phyloP scores from a whole-genome alignment of 2,888 invertebrate species.

The Leptodirus hochenwartii region DNA sequence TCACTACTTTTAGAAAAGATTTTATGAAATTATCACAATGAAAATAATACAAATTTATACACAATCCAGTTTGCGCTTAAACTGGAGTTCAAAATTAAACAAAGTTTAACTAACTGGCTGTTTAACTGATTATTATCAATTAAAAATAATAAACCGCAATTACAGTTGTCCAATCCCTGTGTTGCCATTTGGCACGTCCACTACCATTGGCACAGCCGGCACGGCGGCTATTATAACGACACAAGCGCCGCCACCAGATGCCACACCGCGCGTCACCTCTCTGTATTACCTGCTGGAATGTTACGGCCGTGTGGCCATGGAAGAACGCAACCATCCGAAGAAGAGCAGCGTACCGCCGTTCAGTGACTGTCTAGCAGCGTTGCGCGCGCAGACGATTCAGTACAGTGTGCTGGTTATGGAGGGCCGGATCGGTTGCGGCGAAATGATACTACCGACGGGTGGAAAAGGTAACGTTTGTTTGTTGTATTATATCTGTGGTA shows the following conservation, averaged over 20 bases:
- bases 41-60: too few species aligned
- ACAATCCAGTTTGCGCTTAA: too few species aligned
- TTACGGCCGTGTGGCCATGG: constrained; percentile 52
- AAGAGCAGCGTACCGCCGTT: constrained; percentile 56
- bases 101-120: too few species aligned
- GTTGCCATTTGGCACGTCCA: constrained; percentile 17
- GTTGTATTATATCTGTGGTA: too few species aligned
- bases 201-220: constrained; percentile 1
- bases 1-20: too few species aligned
- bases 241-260: constrained; percentile 10
- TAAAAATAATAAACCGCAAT: too few species aligned
- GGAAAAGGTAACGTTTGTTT: too few species aligned
- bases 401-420: constrained; percentile 38
- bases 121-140: too few species aligned
- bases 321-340: constrained; percentile 60
- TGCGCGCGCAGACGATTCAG: constrained; percentile 35
- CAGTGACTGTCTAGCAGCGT: constrained; percentile 41
- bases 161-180: constrained; percentile 22
- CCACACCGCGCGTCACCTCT: constrained; percentile 17
- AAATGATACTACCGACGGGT: too few species aligned
- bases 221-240: not conserved
- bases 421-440: constrained; percentile 23
- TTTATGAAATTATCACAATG: too few species aligned
- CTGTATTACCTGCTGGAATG: constrained; percentile 37
- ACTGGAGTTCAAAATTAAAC: too few species aligned